Conservation (phyloP, 92 coral and sea anemone genomes). For the Porites evermanni region DNA sequence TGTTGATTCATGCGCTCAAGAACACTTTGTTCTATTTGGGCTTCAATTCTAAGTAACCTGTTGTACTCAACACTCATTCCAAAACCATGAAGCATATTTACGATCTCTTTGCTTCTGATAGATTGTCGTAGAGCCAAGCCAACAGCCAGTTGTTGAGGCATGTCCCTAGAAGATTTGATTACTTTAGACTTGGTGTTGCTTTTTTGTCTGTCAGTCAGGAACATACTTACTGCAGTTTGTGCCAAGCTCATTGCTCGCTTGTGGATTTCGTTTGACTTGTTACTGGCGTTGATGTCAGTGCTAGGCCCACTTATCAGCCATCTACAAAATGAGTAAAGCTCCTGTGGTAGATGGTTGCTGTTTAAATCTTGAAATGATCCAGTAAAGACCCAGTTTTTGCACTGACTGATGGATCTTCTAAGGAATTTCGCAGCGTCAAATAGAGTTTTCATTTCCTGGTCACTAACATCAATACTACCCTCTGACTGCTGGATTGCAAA, state of each 20-base stretch:
- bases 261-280: slow-evolving; percentile 61
- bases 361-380: slow-evolving; percentile 63
- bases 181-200: slow-evolving; percentile 51
- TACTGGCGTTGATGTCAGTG: slow-evolving; percentile 32
- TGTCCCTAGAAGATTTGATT: slow-evolving; percentile 39
- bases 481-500: slow-evolving; percentile 38
- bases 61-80: too few species aligned
- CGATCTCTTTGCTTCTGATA: slow-evolving; percentile 4
- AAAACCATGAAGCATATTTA: too few species aligned
- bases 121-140: slow-evolving; percentile 60
- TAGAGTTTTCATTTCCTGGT: slow-evolving; percentile 53
- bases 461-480: slow-evolving; percentile 24
- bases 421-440: slow-evolving; percentile 67
- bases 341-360: slow-evolving; percentile 57
- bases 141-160: slow-evolving; percentile 67
- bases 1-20: too few species aligned
- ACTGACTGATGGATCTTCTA: slow-evolving; percentile 64
- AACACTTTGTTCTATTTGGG: too few species aligned
- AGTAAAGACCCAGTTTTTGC: slow-evolving; percentile 72
- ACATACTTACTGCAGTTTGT: slow-evolving; percentile 61
- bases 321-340: slow-evolving; percentile 69
- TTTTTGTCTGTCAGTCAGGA: slow-evolving; percentile 55
- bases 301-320: slow-evolving; percentile 69
- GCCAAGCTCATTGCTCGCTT: slow-evolving; percentile 54
- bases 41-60: too few species aligned